phyloP scores from a whole-genome alignment of 2,888 invertebrate genomes.

The Macrophya annulata region DNA sequence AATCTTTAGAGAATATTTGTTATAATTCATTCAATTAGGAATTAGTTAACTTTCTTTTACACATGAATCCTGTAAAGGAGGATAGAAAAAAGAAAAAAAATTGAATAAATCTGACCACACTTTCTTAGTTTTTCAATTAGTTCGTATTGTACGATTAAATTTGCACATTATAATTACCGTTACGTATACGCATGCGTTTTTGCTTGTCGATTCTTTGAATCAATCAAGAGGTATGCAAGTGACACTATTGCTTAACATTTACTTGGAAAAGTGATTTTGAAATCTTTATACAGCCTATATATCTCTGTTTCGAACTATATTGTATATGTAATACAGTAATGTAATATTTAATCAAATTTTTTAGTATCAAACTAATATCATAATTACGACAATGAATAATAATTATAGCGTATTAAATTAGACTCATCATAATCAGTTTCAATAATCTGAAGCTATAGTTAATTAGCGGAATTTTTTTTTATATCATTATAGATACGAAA shows the following conservation, averaged over 20 bases:
- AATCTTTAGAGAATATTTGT: neutral
- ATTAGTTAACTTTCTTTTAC: neutral
- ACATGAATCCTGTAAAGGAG: neutral
- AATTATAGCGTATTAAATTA: neutral
- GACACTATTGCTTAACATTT: neutral
- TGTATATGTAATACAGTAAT: neutral
- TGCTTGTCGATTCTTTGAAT: neutral
- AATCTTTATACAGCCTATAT: neutral
- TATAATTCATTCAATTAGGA: neutral
- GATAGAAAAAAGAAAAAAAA: neutral
- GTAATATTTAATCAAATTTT: neutral
- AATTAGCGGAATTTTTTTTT: neutral
- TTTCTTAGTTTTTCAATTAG: neutral
- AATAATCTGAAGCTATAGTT: neutral
- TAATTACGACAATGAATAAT: neutral
- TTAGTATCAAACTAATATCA: too few species aligned
- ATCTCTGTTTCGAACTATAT: neutral
- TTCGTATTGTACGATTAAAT: neutral
- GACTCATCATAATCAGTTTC: neutral
- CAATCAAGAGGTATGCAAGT: conserved; percentile 17
- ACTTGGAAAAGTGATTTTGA: conserved; percentile 2
- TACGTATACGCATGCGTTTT: neutral
- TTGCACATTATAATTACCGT: neutral
- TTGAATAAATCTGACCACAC: neutral
- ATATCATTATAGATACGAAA: neutral